phyloP scores from a whole-genome alignment of 53 echinoderm and acorn worm genomes.

The Mesocentrotus franciscanus region DNA sequence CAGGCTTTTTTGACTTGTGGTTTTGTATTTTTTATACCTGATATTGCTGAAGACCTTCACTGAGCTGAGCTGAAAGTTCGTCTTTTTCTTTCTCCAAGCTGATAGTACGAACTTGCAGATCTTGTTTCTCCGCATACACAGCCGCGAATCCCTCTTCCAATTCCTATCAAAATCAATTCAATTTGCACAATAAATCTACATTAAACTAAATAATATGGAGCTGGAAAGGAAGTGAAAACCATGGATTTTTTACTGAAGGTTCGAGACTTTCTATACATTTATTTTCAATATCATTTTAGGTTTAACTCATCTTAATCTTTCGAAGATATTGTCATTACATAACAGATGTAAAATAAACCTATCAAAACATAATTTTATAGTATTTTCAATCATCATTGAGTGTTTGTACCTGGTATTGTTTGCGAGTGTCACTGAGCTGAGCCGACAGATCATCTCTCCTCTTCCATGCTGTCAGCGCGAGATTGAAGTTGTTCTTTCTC shows the following conservation, averaged over 20 bases:
- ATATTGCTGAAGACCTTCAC: not conserved
- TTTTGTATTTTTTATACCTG: not conserved
- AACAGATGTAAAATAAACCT: too few species aligned
- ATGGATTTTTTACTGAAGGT: too few species aligned
- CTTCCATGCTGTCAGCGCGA: too few species aligned
- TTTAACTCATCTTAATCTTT: too few species aligned
- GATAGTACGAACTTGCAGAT: not conserved
- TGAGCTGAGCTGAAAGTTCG: not conserved
- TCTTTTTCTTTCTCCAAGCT: not conserved
- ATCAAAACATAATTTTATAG: too few species aligned
- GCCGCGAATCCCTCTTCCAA: conserved; percentile 1
- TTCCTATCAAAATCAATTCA: not conserved
- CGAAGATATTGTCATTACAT: too few species aligned
- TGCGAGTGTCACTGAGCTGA: not conserved
- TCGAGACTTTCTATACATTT: too few species aligned
- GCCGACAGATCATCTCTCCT: not conserved
- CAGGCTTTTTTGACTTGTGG: not conserved
- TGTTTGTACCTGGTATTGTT: not conserved
- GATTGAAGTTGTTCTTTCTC: too few species aligned
- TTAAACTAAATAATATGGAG: not conserved
- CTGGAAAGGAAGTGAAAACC: too few species aligned
- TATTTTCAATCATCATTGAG: too few species aligned
- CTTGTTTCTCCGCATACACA: not conserved
- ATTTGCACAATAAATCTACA: not conserved
- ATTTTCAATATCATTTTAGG: too few species aligned